These are phyloP conservation scores for Pyxicephalus adspersus DNA, from an alignment of 2,113 vertebrate genomes.

Conservation along the genomic window DNA sequence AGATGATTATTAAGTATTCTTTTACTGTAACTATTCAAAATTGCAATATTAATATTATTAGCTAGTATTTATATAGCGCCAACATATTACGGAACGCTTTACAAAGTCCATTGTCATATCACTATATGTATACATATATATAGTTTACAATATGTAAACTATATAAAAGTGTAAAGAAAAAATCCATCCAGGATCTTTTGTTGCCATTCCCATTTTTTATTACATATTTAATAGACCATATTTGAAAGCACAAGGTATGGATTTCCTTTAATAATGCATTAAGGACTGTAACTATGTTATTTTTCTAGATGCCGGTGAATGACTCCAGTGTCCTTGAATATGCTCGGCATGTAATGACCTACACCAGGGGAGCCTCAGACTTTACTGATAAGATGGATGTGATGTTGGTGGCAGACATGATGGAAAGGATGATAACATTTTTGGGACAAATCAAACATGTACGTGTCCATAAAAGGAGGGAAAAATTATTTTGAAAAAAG, in stretches of 20 bases:
- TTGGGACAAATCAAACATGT: constrained; percentile 80
- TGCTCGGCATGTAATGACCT: constrained; percentile 80
- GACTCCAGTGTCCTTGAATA: constrained; percentile 77
- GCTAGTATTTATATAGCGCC: no score
- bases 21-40: no score
- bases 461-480: constrained; percentile 58
- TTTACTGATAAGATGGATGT: constrained; percentile 89
- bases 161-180: no score
- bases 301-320: constrained; percentile 82
- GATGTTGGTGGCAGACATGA: constrained; percentile 85
- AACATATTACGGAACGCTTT: no score
- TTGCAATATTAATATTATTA: no score
- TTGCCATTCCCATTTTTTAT: neutral
- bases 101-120: no score
- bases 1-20: no score
- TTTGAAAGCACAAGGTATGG: constrained; percentile 7
- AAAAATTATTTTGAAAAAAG: neutral
- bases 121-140: no score
- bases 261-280: constrained; percentile 19
- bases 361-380: constrained; percentile 80
- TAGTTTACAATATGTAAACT: no score
- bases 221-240: neutral
- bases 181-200: neutral
- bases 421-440: constrained; percentile 84
- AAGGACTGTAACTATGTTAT: constrained; percentile 52